Evolutionary conservation across 2,113 vertebrate species (phyloP).

Genomic region (Erythrocercus mccallii): DNA sequence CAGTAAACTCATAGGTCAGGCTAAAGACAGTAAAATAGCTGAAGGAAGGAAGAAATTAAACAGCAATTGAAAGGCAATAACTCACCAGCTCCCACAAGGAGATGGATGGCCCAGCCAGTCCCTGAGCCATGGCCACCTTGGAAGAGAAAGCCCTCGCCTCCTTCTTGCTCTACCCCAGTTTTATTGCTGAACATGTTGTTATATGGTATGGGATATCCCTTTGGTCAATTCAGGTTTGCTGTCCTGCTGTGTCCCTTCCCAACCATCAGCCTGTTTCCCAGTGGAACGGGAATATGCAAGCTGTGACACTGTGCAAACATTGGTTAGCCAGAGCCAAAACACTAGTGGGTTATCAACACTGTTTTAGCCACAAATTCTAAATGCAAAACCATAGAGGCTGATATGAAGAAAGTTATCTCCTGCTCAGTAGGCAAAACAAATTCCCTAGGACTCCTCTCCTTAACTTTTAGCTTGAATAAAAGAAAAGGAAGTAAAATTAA

Average conservation of each 20-base stretch:
- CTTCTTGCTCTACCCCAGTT: background rate
- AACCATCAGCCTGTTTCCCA: background rate
- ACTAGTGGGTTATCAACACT: background rate
- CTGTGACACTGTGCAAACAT: background rate
- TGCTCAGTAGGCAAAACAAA: background rate
- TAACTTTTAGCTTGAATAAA: background rate
- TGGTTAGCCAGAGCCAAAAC: background rate
- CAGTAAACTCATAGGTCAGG: background rate
- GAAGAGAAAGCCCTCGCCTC: background rate
- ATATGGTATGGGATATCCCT: background rate
- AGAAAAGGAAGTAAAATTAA: background rate
- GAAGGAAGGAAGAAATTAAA: background rate
- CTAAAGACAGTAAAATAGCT: background rate
- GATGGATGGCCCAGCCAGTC: background rate
- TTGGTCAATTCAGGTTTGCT: background rate
- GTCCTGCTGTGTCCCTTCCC: background rate
- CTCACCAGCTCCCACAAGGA: background rate
- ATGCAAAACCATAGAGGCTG: background rate
- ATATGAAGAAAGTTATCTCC: background rate
- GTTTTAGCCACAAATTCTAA: background rate
- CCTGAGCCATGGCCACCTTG: background rate
- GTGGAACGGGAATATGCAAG: background rate
- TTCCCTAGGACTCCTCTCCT: background rate
- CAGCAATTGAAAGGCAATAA: background rate
- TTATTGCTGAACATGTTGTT: background rate